phyloP scores from a whole-genome alignment of 2,113 vertebrate genomes.

The Globicephala melas region DNA sequence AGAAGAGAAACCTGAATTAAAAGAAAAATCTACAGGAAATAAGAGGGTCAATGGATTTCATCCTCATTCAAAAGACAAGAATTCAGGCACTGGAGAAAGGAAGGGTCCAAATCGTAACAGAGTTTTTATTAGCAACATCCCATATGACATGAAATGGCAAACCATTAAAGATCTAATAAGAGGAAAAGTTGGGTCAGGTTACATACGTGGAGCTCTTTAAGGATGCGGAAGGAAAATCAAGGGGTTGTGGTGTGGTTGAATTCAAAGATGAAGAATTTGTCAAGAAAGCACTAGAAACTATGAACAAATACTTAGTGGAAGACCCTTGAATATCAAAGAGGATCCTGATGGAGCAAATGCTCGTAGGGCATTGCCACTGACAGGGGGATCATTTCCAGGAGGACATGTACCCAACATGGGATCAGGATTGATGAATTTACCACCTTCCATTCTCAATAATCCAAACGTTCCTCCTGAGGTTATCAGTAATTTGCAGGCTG shows the following conservation, averaged over 20 bases:
- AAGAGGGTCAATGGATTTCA: slow-evolving; percentile 92
- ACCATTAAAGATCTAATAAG: slow-evolving; percentile 99
- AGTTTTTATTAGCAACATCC: slow-evolving; percentile 99
- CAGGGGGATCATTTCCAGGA: slow-evolving; percentile 87
- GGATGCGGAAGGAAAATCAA: slow-evolving; percentile 99
- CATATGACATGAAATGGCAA: slow-evolving; percentile 99
- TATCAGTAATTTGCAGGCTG: slow-evolving; percentile 94
- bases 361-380: slow-evolving; percentile 92
- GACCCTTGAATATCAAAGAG: slow-evolving; percentile 98
- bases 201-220: slow-evolving; percentile 99
- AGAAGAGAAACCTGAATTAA: slow-evolving; percentile 90
- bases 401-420: slow-evolving; percentile 90
- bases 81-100: slow-evolving; percentile 87
- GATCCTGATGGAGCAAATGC: slow-evolving; percentile 97
- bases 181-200: slow-evolving; percentile 99
- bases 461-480: slow-evolving; percentile 97
- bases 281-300: slow-evolving; percentile 95
- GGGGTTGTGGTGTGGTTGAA: slow-evolving; percentile 99
- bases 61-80: slow-evolving; percentile 95
- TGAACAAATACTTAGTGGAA: slow-evolving; percentile 98
- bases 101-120: slow-evolving; percentile 91
- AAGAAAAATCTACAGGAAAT: slow-evolving; percentile 90
- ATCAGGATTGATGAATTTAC: slow-evolving; percentile 91
- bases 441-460: slow-evolving; percentile 96
- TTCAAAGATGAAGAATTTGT: slow-evolving; percentile 99